phyloP scores from a whole-genome alignment of 2,113 vertebrate genomes.

The Rhizomys pruinosus region DNA sequence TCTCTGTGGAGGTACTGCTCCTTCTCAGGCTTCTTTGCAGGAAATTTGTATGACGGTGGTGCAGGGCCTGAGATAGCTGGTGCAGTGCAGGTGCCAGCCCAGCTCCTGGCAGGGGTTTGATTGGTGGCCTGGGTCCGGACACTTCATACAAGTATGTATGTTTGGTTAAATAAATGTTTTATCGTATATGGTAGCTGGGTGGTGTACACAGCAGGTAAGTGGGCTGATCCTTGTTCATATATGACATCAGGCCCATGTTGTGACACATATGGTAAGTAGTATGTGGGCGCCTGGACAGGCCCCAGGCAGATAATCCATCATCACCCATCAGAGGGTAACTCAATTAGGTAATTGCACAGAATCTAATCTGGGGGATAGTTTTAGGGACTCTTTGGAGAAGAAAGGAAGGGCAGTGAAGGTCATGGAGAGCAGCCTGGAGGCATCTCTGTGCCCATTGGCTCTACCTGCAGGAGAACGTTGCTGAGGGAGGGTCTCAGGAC shows the following conservation, averaged over 20 bases:
- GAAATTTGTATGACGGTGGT: too few species aligned
- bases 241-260: background rate
- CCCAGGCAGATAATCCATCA: rapidly evolving
- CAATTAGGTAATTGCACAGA: background rate
- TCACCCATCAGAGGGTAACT: background rate
- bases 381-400: background rate
- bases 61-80: background rate
- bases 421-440: background rate
- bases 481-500: background rate
- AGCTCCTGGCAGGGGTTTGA: background rate
- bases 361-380: too few species aligned
- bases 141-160: background rate
- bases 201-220: background rate
- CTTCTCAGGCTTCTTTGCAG: background rate
- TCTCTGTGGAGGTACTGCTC: constrained; percentile 94
- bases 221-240: rapidly evolving
- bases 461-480: rapidly evolving
- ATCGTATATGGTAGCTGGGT: rapidly evolving
- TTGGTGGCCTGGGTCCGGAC: background rate
- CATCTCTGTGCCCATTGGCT: background rate
- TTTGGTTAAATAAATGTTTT: background rate
- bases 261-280: rapidly evolving
- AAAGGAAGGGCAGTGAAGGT: background rate
- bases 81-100: too few species aligned
- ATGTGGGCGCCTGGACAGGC: background rate